phyloP scores from a whole-genome alignment of 2,113 vertebrate species.

The Vombatus ursinus region DNA sequence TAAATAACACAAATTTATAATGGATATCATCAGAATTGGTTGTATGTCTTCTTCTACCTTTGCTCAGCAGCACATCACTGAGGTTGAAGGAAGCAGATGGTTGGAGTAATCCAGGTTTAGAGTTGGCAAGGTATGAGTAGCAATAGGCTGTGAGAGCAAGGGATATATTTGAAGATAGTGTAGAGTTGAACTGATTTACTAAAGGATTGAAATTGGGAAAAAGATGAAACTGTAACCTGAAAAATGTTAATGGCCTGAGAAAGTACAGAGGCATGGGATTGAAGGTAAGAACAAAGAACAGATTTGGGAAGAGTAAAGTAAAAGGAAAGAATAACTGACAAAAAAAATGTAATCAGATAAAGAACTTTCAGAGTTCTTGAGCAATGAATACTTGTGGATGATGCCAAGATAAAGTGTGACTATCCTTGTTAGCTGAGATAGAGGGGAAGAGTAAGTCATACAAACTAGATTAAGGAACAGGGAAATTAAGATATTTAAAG shows the following conservation, averaged over 20 bases:
- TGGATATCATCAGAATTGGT: not conserved
- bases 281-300: not conserved
- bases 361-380: not conserved
- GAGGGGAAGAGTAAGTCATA: not conserved
- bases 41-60: not conserved
- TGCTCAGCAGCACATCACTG: not conserved
- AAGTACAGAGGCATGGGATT: not conserved
- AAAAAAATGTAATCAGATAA: not conserved
- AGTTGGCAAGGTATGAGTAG: not conserved
- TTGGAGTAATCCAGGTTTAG: not conserved
- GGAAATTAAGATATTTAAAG: not conserved
- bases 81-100: not conserved
- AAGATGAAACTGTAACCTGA: not conserved
- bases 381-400: not conserved
- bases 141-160: not conserved
- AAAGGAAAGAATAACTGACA: not conserved
- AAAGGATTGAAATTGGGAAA: not conserved
- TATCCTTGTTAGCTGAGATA: not conserved
- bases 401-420: not conserved
- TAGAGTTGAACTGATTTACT: not conserved
- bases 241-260: not conserved
- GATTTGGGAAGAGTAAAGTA: not conserved
- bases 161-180: not conserved
- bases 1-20: not conserved
- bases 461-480: not conserved